A percentile compares a stretch with the other conserved stretches of the same genome.
These are phyloP conservation scores for Sarcophaga caerulescens DNA, from an alignment of 2,888 invertebrate genomes.

Conservation along the genomic window DNA sequence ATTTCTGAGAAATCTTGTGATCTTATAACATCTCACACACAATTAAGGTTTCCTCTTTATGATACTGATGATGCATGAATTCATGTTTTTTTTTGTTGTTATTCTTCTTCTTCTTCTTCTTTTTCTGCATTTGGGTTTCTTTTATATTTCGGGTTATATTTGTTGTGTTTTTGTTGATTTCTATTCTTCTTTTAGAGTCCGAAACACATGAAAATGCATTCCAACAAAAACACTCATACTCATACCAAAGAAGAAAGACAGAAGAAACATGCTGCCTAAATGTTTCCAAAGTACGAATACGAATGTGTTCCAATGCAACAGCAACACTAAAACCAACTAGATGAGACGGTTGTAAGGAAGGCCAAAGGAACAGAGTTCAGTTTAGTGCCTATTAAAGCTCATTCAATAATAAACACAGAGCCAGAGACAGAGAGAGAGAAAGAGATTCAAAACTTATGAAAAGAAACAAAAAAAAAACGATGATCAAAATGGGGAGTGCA, in stretches of 20 bases:
- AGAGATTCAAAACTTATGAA: slow-evolving; percentile 32
- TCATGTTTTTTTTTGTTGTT: slow-evolving; percentile 42
- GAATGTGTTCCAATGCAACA: slow-evolving; percentile 31
- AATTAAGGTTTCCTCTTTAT: slow-evolving; percentile 68
- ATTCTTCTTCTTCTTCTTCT: not conserved
- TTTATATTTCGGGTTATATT: not conserved
- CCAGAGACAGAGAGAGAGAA: not conserved
- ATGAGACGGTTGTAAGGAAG: not conserved
- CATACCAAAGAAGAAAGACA: not conserved
- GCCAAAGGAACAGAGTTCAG: not conserved
- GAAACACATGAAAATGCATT: slow-evolving; percentile 33
- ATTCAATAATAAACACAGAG: slow-evolving; percentile 60
- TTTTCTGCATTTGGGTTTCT: slow-evolving; percentile 28
- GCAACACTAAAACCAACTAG: not conserved
- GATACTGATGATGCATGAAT: slow-evolving; percentile 63
- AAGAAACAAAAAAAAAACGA: slow-evolving; percentile 9
- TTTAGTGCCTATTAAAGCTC: slow-evolving; percentile 49
- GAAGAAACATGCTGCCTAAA: slow-evolving; percentile 44
- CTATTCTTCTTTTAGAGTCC: slow-evolving; percentile 17
- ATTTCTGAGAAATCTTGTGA: slow-evolving; percentile 67
- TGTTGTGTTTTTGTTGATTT: slow-evolving; percentile 23
- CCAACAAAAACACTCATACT: not conserved
- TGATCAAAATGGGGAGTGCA: slow-evolving; percentile 32
- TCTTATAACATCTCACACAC: slow-evolving; percentile 69
- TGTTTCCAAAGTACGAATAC: slow-evolving; percentile 40